These are phyloP conservation scores for Probaryconus sp. DNA, from an alignment of 1,140 invertebrate genomes.

Conservation along the genomic window DNA sequence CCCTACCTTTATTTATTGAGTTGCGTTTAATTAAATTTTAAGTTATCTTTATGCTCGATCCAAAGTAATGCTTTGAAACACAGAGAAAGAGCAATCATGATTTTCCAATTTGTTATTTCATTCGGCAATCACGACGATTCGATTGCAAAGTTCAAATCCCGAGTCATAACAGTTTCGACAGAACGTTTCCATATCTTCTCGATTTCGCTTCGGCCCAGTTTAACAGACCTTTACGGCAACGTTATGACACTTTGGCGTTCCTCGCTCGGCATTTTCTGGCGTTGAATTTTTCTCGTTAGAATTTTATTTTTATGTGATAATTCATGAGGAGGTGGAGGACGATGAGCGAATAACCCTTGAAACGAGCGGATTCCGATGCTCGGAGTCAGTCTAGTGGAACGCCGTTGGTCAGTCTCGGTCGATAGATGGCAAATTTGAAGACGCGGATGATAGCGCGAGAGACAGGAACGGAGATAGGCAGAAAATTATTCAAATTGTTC, in stretches of 20 bases:
- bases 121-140: slow-evolving; percentile 8
- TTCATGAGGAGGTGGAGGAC: no score
- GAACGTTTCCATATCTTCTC: slow-evolving; percentile 5
- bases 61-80: no score
- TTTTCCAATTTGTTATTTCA: slow-evolving; percentile 8
- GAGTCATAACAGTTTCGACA: slow-evolving; percentile 30
- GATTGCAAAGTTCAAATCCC: slow-evolving; percentile 42
- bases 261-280: slow-evolving; percentile 2
- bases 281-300: slow-evolving; percentile 40
- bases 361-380: slow-evolving; percentile 52
- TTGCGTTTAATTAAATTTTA: no score
- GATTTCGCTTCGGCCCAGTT: slow-evolving; percentile 33
- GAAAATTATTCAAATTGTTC: slow-evolving; percentile 75
- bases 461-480: slow-evolving; percentile 32
- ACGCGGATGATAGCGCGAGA: slow-evolving; percentile 63
- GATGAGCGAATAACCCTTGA: slow-evolving; percentile 22
- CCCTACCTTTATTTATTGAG: no score
- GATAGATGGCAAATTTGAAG: slow-evolving; percentile 69
- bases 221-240: slow-evolving; percentile 27
- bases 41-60: no score
- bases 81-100: no score
- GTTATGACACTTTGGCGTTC: slow-evolving; percentile 31
- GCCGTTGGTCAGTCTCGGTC: slow-evolving; percentile 54
- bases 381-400: slow-evolving; percentile 55
- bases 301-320: no score